phyloP scores from a whole-genome alignment of 37 sponge, comb jelly and placozoan genomes.

The Geodia barretti region DNA sequence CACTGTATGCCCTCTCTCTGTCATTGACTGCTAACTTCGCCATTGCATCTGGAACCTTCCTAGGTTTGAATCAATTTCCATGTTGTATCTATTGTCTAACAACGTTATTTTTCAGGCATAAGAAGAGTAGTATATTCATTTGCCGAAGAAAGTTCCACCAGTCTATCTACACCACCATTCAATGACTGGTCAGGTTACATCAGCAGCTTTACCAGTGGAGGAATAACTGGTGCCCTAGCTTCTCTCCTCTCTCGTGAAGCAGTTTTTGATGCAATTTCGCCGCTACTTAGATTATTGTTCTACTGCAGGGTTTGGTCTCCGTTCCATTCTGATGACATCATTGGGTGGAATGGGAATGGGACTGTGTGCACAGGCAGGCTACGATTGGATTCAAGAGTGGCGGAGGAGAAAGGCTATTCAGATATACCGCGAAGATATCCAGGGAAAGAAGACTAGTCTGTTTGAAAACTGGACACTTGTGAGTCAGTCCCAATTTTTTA shows the following conservation, averaged over 20 bases:
- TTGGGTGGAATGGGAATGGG: conserved; percentile 17
- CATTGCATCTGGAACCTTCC: conserved; percentile 36
- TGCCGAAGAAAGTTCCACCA: too few species aligned
- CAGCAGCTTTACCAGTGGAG: conserved; percentile 52
- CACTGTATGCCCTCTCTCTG: conserved; percentile 31
- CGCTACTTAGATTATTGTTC: background rate
- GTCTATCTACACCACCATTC: too few species aligned
- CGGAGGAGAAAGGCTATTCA: conserved; percentile 59
- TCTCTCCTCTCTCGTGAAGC: conserved; percentile 50
- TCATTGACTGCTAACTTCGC: conserved; percentile 72
- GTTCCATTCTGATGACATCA: conserved; percentile 8
- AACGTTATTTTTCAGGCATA: too few species aligned
- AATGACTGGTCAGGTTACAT: conserved; percentile 11
- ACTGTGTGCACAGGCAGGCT: conserved; percentile 40
- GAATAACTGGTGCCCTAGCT: conserved; percentile 31
- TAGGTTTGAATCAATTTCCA: too few species aligned
- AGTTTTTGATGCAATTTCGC: background rate
- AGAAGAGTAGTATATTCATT: too few species aligned
- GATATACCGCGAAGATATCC: conserved; percentile 66
- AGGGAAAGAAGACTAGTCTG: background rate
- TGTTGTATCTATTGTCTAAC: too few species aligned
- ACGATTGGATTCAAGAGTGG: conserved; percentile 45
- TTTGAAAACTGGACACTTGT: conserved; percentile 40
- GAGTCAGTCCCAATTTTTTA: background rate
- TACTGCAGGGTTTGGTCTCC: conserved; percentile 5